These are phyloP conservation scores for Cyprinodon diabolis DNA, from an alignment of 2,797 vertebrate species.

Conservation along the genomic window DNA sequence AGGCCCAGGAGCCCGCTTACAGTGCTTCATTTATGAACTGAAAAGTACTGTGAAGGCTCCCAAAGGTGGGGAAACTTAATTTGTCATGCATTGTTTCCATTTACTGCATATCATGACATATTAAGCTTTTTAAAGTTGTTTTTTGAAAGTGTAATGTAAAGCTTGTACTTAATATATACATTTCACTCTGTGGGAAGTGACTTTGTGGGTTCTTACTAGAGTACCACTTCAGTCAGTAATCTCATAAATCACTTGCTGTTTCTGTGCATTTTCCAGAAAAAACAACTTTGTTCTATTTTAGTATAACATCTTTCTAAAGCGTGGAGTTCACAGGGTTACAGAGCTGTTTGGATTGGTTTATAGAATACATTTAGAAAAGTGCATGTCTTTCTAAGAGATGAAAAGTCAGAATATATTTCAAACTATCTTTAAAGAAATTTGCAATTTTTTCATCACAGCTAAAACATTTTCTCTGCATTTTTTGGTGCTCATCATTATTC, in stretches of 20 bases:
- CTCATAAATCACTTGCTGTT: constrained; percentile 45
- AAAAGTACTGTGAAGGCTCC: constrained; percentile 5
- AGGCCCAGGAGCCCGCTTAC: constrained; percentile 59
- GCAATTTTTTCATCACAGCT: neutral
- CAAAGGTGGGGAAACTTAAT: neutral
- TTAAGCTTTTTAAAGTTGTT: neutral
- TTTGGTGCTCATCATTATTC: neutral
- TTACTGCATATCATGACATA: neutral
- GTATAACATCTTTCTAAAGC: constrained; percentile 16
- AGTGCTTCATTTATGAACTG: constrained; percentile 65
- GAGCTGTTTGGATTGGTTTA: neutral
- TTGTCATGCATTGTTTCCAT: neutral
- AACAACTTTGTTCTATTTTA: constrained; percentile 45
- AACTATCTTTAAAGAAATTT: neutral
- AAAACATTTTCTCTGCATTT: neutral
- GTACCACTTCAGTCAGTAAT: constrained; percentile 39
- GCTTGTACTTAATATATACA: neutral
- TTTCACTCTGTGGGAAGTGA: neutral
- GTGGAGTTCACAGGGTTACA: constrained; percentile 8
- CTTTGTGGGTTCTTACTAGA: constrained; percentile 9
- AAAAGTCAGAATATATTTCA: neutral
- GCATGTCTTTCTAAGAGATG: neutral
- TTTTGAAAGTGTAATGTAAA: neutral
- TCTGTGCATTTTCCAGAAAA: constrained; percentile 36
- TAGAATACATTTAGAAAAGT: neutral